Conservation (phyloP, 2,113 vertebrate genomes). For the Eubucco bourcierii region DNA sequence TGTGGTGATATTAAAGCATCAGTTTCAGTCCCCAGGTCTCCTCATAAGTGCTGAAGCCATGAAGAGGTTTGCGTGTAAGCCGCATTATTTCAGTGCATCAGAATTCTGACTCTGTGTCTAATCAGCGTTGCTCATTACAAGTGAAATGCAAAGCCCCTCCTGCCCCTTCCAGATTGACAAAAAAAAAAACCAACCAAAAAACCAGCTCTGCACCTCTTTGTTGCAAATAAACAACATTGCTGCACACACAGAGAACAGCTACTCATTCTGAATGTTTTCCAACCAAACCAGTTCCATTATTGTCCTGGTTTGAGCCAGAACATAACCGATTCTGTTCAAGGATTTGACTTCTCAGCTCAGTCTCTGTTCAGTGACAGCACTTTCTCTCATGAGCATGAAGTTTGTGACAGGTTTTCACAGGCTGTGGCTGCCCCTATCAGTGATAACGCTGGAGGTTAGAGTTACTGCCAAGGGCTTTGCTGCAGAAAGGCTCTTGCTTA, state of each 20-base stretch:
- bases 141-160: not conserved
- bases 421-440: too few relatives aligned
- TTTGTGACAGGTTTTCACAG: too few relatives aligned
- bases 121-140: not conserved
- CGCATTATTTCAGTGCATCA: not conserved
- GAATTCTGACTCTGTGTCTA: constrained; percentile 5
- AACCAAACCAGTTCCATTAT: not conserved
- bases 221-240: not conserved
- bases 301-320: too few relatives aligned
- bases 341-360: too few relatives aligned
- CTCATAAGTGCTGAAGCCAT: not conserved
- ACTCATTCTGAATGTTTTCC: not conserved
- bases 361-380: too few relatives aligned
- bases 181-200: not conserved
- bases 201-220: not conserved
- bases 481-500: too few relatives aligned
- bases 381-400: too few relatives aligned
- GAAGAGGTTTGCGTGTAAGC: not conserved
- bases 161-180: not conserved
- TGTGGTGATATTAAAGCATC: not conserved
- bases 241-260: not conserved
- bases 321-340: too few relatives aligned
- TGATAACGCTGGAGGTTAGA: too few relatives aligned
- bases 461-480: too few relatives aligned
- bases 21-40: not conserved